Conservation (phyloP, 2,888 invertebrate genomes). For the Holacanthella duospinosa region DNA sequence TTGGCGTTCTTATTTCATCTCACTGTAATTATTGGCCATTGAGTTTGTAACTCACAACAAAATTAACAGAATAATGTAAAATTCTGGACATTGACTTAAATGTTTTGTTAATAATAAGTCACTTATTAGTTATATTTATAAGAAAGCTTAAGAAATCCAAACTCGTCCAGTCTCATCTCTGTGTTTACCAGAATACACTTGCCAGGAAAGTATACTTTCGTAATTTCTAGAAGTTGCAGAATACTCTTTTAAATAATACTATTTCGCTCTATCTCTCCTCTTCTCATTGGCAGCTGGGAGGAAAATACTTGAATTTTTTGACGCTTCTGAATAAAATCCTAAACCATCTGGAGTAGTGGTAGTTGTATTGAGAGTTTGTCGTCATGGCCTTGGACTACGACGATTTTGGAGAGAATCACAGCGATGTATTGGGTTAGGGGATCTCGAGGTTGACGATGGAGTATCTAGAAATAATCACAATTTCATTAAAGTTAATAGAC, state of each 20-base stretch:
- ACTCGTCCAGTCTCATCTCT: background rate
- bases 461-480: background rate
- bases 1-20: too few relatives aligned
- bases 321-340: too few relatives aligned
- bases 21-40: too few relatives aligned
- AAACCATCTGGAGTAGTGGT: too few relatives aligned
- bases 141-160: too few relatives aligned
- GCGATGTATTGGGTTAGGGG: slow-evolving; percentile 29
- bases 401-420: slow-evolving; percentile 35
- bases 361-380: background rate
- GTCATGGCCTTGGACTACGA: slow-evolving; percentile 19
- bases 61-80: background rate
- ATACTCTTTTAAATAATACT: background rate
- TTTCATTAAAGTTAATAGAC: background rate
- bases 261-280: background rate
- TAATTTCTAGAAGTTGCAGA: background rate
- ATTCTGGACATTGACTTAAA: background rate
- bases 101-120: background rate
- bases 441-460: slow-evolving; percentile 5
- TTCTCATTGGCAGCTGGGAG: background rate
- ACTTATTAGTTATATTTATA: background rate
- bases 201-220: background rate
- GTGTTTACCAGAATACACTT: background rate
- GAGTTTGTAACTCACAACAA: too few relatives aligned
- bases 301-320: background rate